Base-by-base conservation (phyloP, 1,140 invertebrate genomes). In the Nasonia longicornis region DNA sequence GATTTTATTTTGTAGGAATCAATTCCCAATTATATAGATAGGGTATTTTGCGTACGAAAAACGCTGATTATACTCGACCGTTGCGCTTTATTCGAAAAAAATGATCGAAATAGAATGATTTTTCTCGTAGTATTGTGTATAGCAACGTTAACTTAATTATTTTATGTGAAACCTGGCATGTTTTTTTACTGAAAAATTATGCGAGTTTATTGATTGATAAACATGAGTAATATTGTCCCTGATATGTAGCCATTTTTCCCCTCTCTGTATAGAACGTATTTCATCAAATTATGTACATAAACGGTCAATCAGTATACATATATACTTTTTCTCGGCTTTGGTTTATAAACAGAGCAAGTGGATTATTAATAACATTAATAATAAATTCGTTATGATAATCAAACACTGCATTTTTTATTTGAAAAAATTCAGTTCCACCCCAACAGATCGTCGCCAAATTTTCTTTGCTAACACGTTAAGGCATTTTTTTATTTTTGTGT, bases 251-350 rank as follows among this genome's bases (percentile, higher is more conserved):
- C 22, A 4, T 29, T 72, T 72, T n/a, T 14, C 10, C 22, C 7
- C 31, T 63, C 63, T 63, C 63, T 73, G 71, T 73, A 52, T 45
- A 77, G 14, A 77, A 66, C 66, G n/a, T 45, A 38, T 63, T 67
- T 52, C 8, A 66, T 77, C 22, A 69, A 77, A 67, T 69, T 77
- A 31, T 77, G 76, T 77, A 77, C 66, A 77, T 77, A 77, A 42
- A 10, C 35, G 12, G n/a, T 8, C 63, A 66, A 67, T 77, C n/a
- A 38, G 42, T 70, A 58, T 77, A 77, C 64, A 69, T 66, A 63
- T 63, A n/a, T 2, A 63, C 58, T 35, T 66, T 75, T 38, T 71
- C 26, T 72, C 42, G 74, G n/a, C 74, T 66, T 76, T 66, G 8
- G 11, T 35, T 76, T 66, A 75, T 63, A 63, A 31, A 38, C 31